phyloP scores from a whole-genome alignment of 2,797 vertebrate species.

The Galago senegalensis region DNA sequence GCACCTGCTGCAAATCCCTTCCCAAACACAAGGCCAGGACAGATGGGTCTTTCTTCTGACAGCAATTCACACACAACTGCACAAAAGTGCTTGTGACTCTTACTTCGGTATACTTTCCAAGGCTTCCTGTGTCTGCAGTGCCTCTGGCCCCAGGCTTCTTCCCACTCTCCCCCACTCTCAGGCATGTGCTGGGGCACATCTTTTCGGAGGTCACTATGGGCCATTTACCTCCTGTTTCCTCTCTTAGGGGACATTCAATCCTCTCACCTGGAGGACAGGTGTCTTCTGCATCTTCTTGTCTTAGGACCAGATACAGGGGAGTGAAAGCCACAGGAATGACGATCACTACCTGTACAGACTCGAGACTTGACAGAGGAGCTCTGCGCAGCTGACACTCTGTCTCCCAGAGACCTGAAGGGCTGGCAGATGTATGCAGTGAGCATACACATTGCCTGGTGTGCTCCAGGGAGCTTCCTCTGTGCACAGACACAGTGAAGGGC shows the following conservation, averaged over 20 bases:
- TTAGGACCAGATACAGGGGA: too few species aligned
- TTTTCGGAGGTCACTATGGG: rapidly evolving
- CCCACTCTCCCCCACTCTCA: rapidly evolving
- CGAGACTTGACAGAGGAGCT: neutral
- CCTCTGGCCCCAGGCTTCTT: neutral
- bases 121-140: neutral
- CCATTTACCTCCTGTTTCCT: neutral
- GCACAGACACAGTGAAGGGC: neutral
- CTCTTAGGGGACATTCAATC: rapidly evolving
- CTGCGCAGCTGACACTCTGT: too few species aligned
- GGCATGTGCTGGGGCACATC: rapidly evolving
- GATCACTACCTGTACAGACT: rapidly evolving
- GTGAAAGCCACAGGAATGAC: neutral
- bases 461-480: rapidly evolving
- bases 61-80: neutral
- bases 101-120: neutral
- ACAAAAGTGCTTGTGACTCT: neutral
- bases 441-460: neutral
- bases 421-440: rapidly evolving
- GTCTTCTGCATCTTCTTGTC: neutral
- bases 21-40: neutral
- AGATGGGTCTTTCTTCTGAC: neutral
- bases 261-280: neutral
- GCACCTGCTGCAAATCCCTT: neutral
- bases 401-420: rapidly evolving